phyloP scores from a whole-genome alignment of 2,888 invertebrate species.

The Idaea dimidiata region DNA sequence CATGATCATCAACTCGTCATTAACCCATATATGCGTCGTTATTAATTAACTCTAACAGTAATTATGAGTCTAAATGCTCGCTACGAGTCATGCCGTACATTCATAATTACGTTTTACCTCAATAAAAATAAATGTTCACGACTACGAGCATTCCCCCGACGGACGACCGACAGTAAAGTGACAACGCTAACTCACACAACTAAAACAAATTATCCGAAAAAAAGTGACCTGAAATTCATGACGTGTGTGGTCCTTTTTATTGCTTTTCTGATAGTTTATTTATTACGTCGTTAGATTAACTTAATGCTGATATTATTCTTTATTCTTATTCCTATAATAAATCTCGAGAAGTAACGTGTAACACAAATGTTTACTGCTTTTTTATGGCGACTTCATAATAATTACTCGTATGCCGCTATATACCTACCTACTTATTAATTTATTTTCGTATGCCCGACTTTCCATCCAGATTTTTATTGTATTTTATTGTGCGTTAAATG shows the following conservation, averaged over 20 bases:
- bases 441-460: background rate
- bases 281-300: background rate
- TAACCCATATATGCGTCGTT: conserved; percentile 1
- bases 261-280: conserved; percentile 1
- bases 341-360: background rate
- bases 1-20: background rate
- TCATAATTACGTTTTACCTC: background rate
- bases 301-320: background rate
- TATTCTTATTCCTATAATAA: background rate
- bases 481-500: background rate
- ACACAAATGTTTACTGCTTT: background rate
- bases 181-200: background rate
- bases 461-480: background rate
- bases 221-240: background rate
- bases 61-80: background rate
- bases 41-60: background rate
- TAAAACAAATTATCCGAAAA: conserved; percentile 1
- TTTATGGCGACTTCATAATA: background rate
- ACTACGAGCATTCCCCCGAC: background rate
- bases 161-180: background rate
- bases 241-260: background rate
- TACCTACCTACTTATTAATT: background rate
- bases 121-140: conserved; percentile 1
- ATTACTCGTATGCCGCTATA: background rate
- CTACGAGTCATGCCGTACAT: background rate